Evolutionary conservation across 2,113 vertebrate genomes (phyloP).

Genomic region (Cyanoliseus patagonus): DNA sequence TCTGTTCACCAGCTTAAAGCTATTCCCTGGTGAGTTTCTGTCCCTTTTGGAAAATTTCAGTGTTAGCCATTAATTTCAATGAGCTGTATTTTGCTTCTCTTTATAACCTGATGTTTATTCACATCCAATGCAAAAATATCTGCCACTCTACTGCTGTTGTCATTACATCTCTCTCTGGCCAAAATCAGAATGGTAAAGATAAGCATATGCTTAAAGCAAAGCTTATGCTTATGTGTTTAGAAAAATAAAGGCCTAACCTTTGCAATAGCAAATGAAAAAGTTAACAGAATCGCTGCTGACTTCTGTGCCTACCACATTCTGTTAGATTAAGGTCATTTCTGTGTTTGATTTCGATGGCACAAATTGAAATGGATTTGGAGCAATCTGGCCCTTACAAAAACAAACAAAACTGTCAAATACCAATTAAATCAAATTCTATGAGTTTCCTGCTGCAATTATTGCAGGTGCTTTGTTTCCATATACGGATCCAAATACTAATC

Average conservation of each 20-base stretch:
- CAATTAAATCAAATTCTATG: conserved; percentile 23
- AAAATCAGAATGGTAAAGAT: background rate
- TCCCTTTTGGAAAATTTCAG: background rate
- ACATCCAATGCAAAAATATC: background rate
- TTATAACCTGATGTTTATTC: background rate
- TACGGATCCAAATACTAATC: background rate
- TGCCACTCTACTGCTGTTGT: background rate
- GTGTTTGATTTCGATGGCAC: background rate
- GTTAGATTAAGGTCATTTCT: background rate
- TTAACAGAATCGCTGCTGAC: background rate
- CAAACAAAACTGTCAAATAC: background rate
- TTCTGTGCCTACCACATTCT: background rate
- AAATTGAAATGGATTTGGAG: background rate
- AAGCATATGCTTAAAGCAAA: background rate
- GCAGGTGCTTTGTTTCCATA: conserved; percentile 53
- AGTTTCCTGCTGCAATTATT: conserved; percentile 48
- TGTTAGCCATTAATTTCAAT: background rate
- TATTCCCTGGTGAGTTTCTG: background rate
- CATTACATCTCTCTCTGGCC: background rate
- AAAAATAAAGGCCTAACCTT: background rate
- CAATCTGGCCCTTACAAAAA: background rate
- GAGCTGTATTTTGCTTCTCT: background rate
- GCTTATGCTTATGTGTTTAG: background rate
- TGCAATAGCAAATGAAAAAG: background rate
- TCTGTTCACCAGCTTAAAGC: background rate